These are phyloP conservation scores for Nothocercus nigrocapillus DNA, from an alignment of 2,113 vertebrate genomes.

Conservation along the genomic window DNA sequence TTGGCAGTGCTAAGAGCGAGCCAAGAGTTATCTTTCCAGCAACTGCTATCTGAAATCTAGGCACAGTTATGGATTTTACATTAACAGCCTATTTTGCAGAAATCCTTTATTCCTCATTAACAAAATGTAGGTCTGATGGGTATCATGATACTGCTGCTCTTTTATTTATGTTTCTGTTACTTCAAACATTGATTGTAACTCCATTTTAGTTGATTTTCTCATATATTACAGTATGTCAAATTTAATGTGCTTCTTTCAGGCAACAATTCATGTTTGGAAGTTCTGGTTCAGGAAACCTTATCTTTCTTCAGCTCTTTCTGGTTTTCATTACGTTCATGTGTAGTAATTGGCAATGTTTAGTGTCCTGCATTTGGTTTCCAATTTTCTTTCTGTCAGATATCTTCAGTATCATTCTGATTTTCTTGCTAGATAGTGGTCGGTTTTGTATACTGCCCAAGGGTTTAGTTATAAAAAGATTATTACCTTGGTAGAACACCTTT, in stretches of 20 bases:
- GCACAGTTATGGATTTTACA: constrained; percentile 66
- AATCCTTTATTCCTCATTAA: constrained; percentile 69
- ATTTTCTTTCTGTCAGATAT: not conserved
- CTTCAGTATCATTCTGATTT: not conserved
- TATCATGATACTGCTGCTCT: not conserved
- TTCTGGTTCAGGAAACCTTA: constrained; percentile 29
- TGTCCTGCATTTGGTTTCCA: not conserved
- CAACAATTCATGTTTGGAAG: constrained; percentile 12
- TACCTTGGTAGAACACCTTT: not conserved
- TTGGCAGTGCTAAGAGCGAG: not conserved
- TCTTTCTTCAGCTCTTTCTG: not conserved
- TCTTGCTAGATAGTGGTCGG: not conserved
- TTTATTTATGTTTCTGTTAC: constrained; percentile 57
- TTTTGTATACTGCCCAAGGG: not conserved
- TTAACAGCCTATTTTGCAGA: constrained; percentile 52
- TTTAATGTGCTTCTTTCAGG: not conserved
- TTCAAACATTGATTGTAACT: constrained; percentile 48
- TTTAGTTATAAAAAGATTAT: not conserved
- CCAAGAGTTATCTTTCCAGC: constrained; percentile 6
- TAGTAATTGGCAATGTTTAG: not conserved
- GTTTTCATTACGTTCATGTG: not conserved
- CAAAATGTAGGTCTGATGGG: not conserved
- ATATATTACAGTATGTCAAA: not conserved
- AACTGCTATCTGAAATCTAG: constrained; percentile 21
- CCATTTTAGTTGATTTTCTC: constrained; percentile 10